phyloP scores from a whole-genome alignment of 2,113 vertebrate genomes.

The Xenopus laevis region DNA sequence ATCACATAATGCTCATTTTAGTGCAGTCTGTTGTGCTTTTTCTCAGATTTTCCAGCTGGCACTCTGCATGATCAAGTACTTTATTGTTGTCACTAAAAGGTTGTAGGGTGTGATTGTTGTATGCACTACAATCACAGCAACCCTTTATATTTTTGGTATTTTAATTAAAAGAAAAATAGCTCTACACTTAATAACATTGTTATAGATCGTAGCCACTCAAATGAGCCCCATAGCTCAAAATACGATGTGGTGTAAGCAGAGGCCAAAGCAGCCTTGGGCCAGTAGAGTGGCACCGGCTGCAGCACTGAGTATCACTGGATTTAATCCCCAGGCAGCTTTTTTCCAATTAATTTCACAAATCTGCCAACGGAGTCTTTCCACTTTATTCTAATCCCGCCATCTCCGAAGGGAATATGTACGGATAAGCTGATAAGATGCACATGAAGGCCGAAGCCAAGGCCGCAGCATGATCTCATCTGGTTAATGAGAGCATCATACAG shows the following conservation, averaged over 20 bases:
- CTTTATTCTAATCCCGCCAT: constrained; percentile 16
- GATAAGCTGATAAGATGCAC: constrained; percentile 32
- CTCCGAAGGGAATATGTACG: constrained; percentile 4
- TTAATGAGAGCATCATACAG: constrained; percentile 6
- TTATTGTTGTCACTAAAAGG: too few relatives aligned
- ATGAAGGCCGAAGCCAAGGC: constrained; percentile 11
- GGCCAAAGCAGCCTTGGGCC: background rate
- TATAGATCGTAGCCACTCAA: too few relatives aligned
- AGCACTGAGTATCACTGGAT: background rate
- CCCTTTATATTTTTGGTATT: too few relatives aligned
- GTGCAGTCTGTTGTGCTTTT: too few relatives aligned
- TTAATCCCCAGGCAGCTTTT: constrained; percentile 15
- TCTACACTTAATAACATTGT: too few relatives aligned
- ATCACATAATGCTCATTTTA: too few relatives aligned
- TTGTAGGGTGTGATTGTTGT: too few relatives aligned
- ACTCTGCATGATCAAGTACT: too few relatives aligned
- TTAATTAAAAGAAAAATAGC: too few relatives aligned
- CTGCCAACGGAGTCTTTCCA: constrained; percentile 4
- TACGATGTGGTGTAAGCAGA: background rate
- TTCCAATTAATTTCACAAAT: constrained; percentile 39
- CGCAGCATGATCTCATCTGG: constrained; percentile 25
- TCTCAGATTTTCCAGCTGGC: too few relatives aligned
- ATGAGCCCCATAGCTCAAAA: too few relatives aligned
- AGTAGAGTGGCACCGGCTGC: background rate
- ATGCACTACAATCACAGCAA: too few relatives aligned